These are phyloP conservation scores for Temnothorax longispinosus DNA, from an alignment of 1,140 invertebrate species.

Conservation along the genomic window DNA sequence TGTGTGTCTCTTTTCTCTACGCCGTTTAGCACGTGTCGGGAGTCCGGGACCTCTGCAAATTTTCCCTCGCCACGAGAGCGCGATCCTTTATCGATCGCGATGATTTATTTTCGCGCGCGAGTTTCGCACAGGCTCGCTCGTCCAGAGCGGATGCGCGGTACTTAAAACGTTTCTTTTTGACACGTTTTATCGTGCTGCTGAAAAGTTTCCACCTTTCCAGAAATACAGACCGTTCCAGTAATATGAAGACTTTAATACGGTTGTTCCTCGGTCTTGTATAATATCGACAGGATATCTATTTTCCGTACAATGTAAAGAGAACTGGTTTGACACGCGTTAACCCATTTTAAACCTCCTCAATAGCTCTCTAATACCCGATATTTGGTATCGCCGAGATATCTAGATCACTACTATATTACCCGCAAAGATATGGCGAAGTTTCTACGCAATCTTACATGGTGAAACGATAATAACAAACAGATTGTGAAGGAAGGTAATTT, in stretches of 20 bases:
- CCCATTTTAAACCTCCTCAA: not conserved
- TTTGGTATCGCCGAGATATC: not conserved
- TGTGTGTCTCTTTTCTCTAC: slow-evolving; percentile 12
- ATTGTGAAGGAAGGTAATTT: not conserved
- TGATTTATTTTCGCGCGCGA: slow-evolving; percentile 48
- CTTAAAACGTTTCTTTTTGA: not conserved
- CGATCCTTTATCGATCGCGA: slow-evolving; percentile 29
- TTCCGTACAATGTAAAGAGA: not conserved
- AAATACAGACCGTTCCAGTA: not conserved
- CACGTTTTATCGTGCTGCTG: not conserved
- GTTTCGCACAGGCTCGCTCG: not conserved
- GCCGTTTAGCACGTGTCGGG: slow-evolving; percentile 28
- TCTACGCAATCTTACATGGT: not conserved
- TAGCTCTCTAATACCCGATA: not conserved
- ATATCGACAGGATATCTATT: slow-evolving; percentile 13
- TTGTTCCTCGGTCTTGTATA: not conserved
- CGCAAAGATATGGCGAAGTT: not conserved
- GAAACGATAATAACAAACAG: not conserved
- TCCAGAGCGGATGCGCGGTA: not conserved
- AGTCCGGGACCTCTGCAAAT: slow-evolving; percentile 10
- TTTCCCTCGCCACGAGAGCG: not conserved
- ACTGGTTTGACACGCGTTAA: slow-evolving; percentile 12
- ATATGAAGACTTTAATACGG: not conserved
- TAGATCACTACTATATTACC: not conserved
- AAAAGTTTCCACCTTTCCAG: not conserved